Evolutionary conservation across 1,140 invertebrate species (phyloP).

Genomic region (Trichonephila clavipes): DNA sequence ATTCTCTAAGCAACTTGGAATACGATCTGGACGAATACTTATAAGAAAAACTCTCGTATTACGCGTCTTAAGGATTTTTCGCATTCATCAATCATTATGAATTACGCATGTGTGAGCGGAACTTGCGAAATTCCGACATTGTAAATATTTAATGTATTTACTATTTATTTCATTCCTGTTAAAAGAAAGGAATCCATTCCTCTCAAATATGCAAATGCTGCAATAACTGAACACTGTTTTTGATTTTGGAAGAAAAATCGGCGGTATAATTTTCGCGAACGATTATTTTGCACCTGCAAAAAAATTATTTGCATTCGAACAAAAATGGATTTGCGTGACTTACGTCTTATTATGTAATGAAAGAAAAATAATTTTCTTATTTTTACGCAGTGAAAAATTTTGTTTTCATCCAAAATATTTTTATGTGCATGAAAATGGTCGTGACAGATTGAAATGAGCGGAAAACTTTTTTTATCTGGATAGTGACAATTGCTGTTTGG

Average conservation of each 20-base stretch:
- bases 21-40: constrained; percentile 29
- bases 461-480: background rate
- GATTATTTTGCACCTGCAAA: background rate
- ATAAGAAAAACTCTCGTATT: constrained; percentile 35
- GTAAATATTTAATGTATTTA: constrained; percentile 1
- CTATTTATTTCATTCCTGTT: background rate
- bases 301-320: background rate
- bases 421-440: background rate
- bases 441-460: constrained; percentile 7
- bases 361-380: background rate
- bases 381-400: background rate
- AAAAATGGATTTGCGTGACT: background rate
- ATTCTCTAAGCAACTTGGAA: constrained; percentile 51
- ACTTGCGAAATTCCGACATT: constrained; percentile 18
- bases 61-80: constrained; percentile 53
- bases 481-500: constrained; percentile 36
- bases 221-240: background rate
- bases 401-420: background rate
- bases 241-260: background rate
- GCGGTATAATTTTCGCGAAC: background rate
- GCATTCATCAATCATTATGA: constrained; percentile 66
- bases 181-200: background rate
- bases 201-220: background rate
- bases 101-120: constrained; percentile 1
- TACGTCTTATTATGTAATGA: background rate